Conservation (phyloP, 1,140 invertebrate species). For the Hyphantria cunea region DNA sequence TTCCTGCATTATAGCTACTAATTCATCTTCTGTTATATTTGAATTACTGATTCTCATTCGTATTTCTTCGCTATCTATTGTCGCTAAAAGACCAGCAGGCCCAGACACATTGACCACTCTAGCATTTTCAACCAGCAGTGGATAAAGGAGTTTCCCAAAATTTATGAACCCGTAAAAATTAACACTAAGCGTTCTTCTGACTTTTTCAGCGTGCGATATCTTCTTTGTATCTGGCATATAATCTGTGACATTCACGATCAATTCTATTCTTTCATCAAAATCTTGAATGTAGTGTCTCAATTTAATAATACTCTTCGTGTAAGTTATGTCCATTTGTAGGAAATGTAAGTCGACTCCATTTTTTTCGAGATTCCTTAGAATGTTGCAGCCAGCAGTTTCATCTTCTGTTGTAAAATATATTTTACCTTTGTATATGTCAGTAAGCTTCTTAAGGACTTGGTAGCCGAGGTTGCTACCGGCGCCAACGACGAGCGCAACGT, state of each 20-base stretch:
- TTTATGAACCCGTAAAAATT: slow-evolving; percentile 76
- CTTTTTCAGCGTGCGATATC: slow-evolving; percentile 58
- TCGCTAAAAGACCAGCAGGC: slow-evolving; percentile 65
- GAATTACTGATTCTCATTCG: slow-evolving; percentile 65
- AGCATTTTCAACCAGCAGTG: slow-evolving; percentile 62
- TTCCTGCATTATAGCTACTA: slow-evolving; percentile 67
- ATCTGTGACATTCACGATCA: slow-evolving; percentile 71
- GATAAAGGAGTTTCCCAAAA: slow-evolving; percentile 72
- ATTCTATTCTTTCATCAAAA: slow-evolving; percentile 66
- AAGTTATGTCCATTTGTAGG: slow-evolving; percentile 67
- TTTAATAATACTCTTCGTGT: slow-evolving; percentile 71
- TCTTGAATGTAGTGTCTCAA: slow-evolving; percentile 72
- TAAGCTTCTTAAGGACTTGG: slow-evolving; percentile 68
- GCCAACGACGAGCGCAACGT: slow-evolving; percentile 67
- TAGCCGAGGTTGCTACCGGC: slow-evolving; percentile 71
- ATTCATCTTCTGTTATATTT: slow-evolving; percentile 62
- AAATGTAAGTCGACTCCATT: slow-evolving; percentile 48
- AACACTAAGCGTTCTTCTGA: slow-evolving; percentile 62
- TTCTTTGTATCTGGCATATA: slow-evolving; percentile 59
- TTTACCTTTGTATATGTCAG: slow-evolving; percentile 58
- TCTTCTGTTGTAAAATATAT: slow-evolving; percentile 76
- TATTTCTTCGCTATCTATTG: slow-evolving; percentile 65
- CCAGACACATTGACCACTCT: slow-evolving; percentile 73
- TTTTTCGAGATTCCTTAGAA: slow-evolving; percentile 55
- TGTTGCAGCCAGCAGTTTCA: slow-evolving; percentile 58